Evolutionary conservation across 2,888 invertebrate species (phyloP).

Genomic region (Myathropa florea): DNA sequence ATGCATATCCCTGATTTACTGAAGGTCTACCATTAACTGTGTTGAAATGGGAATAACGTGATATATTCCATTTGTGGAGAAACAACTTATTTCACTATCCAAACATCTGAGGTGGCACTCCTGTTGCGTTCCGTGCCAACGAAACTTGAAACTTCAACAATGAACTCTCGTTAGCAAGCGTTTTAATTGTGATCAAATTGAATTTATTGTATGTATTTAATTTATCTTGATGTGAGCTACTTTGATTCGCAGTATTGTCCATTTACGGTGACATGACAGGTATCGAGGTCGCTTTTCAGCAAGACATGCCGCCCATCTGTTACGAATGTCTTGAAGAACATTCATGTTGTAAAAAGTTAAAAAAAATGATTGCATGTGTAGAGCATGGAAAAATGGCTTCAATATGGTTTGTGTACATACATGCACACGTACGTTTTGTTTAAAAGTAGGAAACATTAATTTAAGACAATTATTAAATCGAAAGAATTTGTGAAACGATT

Average conservation of each 20-base stretch:
- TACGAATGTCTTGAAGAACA: no score
- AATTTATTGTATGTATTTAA: constrained; percentile 10
- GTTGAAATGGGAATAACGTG: constrained; percentile 35
- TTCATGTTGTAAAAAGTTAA: no score
- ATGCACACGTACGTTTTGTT: no score
- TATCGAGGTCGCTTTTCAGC: neutral
- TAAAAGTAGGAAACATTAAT: no score
- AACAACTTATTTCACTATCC: constrained; percentile 49
- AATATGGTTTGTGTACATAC: no score
- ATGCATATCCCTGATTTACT: constrained; percentile 55
- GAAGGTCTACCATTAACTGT: constrained; percentile 49
- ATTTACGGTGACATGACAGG: constrained; percentile 14
- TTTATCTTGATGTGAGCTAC: constrained; percentile 3
- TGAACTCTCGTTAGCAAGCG: constrained; percentile 14
- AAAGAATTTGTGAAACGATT: no score
- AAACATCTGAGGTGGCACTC: constrained; percentile 40
- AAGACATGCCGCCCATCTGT: neutral
- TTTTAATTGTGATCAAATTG: constrained; percentile 36
- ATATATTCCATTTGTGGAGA: constrained; percentile 53
- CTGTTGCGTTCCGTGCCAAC: constrained; percentile 10
- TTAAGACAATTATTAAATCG: no score
- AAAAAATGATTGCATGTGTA: no score
- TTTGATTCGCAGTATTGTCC: neutral
- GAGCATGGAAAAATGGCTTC: no score
- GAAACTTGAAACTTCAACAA: constrained; percentile 5